Evolutionary conservation across 1,140 invertebrate species (phyloP), one percentile per base, ranked within the genome.

Genomic region (Pararge aegeria): DNA sequence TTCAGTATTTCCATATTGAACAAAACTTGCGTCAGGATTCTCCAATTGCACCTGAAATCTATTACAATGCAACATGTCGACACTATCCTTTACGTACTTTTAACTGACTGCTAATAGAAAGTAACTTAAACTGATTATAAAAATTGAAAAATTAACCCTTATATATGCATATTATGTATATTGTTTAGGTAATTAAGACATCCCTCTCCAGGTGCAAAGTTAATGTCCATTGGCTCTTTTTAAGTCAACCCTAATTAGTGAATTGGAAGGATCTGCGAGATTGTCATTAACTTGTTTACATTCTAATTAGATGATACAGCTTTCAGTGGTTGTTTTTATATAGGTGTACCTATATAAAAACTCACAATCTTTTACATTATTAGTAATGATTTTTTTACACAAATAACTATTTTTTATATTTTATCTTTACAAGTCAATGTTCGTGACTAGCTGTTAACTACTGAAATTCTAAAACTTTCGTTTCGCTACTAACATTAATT

Each of bases 161-260:
- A 38, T 48, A 48, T 48, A 40, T 12, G n/a, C n/a, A n/a, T n/a
- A n/a, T n/a, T n/a, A n/a, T n/a, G n/a, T 6, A 16, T 24, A 18
- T 15, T 42, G 12, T 16, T 15, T 42, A 42, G 38, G 30, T 53
- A 20, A 51, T 51, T 51, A 34, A 19, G 6, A 51, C 49, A 4
- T 34, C 51, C 51, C 51, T 53, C 34, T 40, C 51, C 34, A 53
- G 20, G 34, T n/a, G 18, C 18, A 48, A 24, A 21, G 12, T 0
- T n/a, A 12, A 21, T 20, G 16, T 16, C 37, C 20, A 40, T 40
- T 53, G 34, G 20, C 29, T 12, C 16, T 18, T 40, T 52, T 52
- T 21, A 40, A 53, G 1, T 18, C 16, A 49, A 1, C 30, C 46
- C 30, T 57, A 50, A 57, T 57, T 57, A 57, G 46, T 24, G 40